Conservation (phyloP, 2,888 invertebrate species). For the Punctoribates punctum region DNA sequence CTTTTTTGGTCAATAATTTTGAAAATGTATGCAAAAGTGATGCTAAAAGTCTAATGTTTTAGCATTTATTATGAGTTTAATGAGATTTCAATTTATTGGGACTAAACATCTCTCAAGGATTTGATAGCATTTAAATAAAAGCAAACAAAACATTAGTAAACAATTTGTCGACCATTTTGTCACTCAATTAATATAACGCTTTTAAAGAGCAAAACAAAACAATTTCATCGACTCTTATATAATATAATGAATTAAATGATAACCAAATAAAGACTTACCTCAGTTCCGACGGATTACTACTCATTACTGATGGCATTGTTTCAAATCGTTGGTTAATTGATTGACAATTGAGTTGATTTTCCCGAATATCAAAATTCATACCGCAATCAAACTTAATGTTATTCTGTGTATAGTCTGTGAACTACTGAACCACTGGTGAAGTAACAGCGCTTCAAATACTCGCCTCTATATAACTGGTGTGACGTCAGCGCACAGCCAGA, state of each 20-base stretch:
- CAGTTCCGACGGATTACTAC: slow-evolving; percentile 10
- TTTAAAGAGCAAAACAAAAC: neutral
- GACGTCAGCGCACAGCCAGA: neutral
- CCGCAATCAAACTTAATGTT: slow-evolving; percentile 1
- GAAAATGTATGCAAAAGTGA: too few relatives aligned
- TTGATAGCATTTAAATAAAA: too few relatives aligned
- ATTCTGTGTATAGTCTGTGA: neutral
- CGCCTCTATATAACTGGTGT: neutral
- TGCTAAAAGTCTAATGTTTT: too few relatives aligned
- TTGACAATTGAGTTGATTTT: slow-evolving; percentile 3
- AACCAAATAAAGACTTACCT: slow-evolving; percentile 6
- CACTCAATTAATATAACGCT: neutral
- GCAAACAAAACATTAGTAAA: neutral
- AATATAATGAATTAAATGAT: neutral
- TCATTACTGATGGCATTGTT: slow-evolving; percentile 20
- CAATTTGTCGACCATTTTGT: slow-evolving; percentile 18
- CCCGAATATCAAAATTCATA: neutral
- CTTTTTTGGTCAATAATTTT: too few relatives aligned
- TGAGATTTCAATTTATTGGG: too few relatives aligned
- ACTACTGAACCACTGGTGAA: neutral
- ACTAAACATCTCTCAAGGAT: too few relatives aligned
- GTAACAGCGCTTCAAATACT: neutral
- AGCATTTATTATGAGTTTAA: too few relatives aligned
- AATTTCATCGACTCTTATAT: neutral
- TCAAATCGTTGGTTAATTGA: neutral